A percentile compares a stretch with the other conserved stretches of the same genome.
Evolutionary conservation across 1,140 invertebrate species (phyloP).

Genomic region (Ladona fulva): DNA sequence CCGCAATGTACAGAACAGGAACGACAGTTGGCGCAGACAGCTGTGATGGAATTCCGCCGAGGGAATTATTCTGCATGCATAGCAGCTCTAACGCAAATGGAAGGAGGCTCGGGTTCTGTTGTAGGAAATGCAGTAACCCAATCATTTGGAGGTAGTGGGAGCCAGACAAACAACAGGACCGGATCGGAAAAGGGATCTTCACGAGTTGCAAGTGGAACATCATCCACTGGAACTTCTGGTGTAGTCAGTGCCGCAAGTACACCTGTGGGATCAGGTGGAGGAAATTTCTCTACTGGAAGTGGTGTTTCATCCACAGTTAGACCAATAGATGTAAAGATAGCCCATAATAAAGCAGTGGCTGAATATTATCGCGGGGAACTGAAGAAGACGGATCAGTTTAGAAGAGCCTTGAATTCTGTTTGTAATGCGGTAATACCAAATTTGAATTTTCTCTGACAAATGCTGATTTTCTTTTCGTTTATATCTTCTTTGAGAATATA

Average conservation of each 20-base stretch:
- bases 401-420: constrained; percentile 53
- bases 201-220: neutral
- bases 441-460: too few relatives aligned
- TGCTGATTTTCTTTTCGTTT: too few relatives aligned
- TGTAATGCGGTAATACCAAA: constrained; percentile 45
- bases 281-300: neutral
- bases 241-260: neutral
- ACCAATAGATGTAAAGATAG: constrained; percentile 56
- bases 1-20: constrained; percentile 40
- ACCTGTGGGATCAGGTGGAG: neutral
- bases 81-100: constrained; percentile 48
- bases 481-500: too few relatives aligned
- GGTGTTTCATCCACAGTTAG: constrained; percentile 30
- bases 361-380: constrained; percentile 62
- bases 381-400: constrained; percentile 60
- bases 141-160: neutral
- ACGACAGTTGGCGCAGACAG: constrained; percentile 44
- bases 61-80: constrained; percentile 47
- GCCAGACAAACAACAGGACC: neutral
- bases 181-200: neutral
- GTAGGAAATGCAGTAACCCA: neutral
- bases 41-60: constrained; percentile 47
- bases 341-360: constrained; percentile 61
- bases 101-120: constrained; percentile 22
- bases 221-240: neutral